Evolutionary conservation across 2,113 vertebrate species (phyloP).

Genomic region (Antigone vipio): DNA sequence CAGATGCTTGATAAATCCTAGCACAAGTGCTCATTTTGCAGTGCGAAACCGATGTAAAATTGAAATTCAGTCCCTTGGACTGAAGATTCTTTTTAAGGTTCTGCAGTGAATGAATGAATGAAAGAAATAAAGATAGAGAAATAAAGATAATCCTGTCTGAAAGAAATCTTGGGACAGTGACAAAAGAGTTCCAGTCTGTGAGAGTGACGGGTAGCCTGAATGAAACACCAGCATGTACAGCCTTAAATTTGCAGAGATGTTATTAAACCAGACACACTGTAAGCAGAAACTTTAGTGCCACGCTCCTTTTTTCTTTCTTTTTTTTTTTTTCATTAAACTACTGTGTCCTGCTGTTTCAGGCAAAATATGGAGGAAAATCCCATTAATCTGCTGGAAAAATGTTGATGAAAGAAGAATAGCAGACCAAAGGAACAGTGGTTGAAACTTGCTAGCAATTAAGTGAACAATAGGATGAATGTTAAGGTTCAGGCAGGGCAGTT

Average conservation of each 20-base stretch:
- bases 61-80: neutral
- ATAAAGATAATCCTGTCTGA: constrained; percentile 41
- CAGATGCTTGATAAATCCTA: neutral
- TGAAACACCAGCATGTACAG: constrained; percentile 45
- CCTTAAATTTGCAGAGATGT: constrained; percentile 44
- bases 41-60: neutral
- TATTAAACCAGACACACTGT: constrained; percentile 61
- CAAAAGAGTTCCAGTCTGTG: constrained; percentile 8
- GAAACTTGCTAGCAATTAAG: constrained; percentile 58
- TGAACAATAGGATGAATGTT: constrained; percentile 50
- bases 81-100: neutral
- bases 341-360: constrained; percentile 71
- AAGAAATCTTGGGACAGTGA: constrained; percentile 35
- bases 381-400: constrained; percentile 71
- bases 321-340: constrained; percentile 50
- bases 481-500: constrained; percentile 14
- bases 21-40: neutral
- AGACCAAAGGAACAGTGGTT: constrained; percentile 18
- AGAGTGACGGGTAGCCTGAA: constrained; percentile 26
- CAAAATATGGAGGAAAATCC: constrained; percentile 77
- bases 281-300: constrained; percentile 27
- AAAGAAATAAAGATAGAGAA: constrained; percentile 37
- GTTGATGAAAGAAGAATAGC: constrained; percentile 71
- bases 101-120: neutral
- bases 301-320: constrained; percentile 23